phyloP scores from a whole-genome alignment of 2,113 vertebrate genomes.

The Podarcis muralis region DNA sequence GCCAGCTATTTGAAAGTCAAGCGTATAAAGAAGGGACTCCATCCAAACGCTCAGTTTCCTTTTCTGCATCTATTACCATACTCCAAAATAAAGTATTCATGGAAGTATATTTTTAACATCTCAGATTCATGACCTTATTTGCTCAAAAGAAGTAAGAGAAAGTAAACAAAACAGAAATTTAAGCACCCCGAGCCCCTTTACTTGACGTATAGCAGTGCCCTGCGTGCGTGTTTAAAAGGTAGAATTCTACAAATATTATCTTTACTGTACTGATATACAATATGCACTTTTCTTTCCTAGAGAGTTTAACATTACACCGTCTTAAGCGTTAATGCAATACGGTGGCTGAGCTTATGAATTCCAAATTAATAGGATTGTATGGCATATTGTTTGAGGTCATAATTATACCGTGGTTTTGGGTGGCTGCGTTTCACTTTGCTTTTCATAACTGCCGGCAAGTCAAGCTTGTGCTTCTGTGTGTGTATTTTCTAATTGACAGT shows the following conservation, averaged over 20 bases:
- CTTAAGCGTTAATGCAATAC: not conserved
- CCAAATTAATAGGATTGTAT: not conserved
- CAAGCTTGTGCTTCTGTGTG: not conserved
- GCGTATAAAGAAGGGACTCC: constrained; percentile 5
- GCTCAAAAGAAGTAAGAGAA: constrained; percentile 20
- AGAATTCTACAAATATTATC: not conserved
- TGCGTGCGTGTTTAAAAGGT: not conserved
- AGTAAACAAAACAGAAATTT: not conserved
- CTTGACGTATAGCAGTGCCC: constrained; percentile 9
- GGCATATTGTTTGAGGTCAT: not conserved
- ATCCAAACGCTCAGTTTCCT: constrained; percentile 40
- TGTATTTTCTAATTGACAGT: not conserved
- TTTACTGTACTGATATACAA: not conserved
- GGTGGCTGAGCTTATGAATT: not conserved
- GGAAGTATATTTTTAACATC: constrained; percentile 58
- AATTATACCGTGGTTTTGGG: not conserved
- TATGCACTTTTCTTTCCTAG: constrained; percentile 11
- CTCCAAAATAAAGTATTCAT: constrained; percentile 44
- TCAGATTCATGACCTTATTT: constrained; percentile 33
- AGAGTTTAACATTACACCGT: not conserved
- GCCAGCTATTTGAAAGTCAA: constrained; percentile 36
- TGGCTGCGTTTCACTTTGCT: not conserved
- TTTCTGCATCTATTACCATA: constrained; percentile 24
- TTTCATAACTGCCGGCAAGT: not conserved
- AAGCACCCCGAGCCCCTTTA: not conserved